Conservation (phyloP, 2,113 vertebrate genomes). For the Colaptes auratus region DNA sequence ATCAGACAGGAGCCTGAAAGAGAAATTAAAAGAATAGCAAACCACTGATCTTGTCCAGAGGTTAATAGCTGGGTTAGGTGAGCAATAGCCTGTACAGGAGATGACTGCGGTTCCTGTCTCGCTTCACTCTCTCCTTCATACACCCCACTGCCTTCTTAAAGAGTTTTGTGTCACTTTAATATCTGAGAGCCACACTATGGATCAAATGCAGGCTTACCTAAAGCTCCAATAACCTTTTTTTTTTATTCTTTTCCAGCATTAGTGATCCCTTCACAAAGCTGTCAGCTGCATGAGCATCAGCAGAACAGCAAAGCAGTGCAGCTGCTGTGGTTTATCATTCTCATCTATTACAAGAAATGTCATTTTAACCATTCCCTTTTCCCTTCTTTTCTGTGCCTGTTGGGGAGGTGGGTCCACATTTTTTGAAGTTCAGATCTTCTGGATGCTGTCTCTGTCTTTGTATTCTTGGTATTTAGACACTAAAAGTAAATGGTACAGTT, state of each 20-base stretch:
- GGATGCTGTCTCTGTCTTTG: not conserved
- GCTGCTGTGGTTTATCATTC: not conserved
- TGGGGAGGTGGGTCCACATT: not conserved
- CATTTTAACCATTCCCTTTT: not conserved
- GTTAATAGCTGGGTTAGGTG: not conserved
- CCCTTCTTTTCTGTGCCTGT: not conserved
- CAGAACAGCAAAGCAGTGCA: not conserved
- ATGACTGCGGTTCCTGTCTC: not conserved
- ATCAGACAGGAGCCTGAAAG: not conserved
- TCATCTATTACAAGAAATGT: not conserved
- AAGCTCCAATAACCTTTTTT: not conserved
- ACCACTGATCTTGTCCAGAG: not conserved
- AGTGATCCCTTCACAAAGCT: not conserved
- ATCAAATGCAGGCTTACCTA: conserved; percentile 7
- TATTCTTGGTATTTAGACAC: not conserved
- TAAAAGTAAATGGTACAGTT: not conserved
- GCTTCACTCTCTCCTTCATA: not conserved
- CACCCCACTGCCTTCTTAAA: not conserved
- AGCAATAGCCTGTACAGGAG: not conserved
- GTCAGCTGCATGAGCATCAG: not conserved
- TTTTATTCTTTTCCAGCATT: not conserved
- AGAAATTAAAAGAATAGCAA: not conserved
- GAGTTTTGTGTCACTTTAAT: not conserved
- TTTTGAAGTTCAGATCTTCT: not conserved
- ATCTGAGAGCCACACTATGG: not conserved